Percentiles rank a stretch among this genome's conserved stretches.
Conservation (phyloP, 23 tunicate genomes). For the Clavelina lepadiformis region DNA sequence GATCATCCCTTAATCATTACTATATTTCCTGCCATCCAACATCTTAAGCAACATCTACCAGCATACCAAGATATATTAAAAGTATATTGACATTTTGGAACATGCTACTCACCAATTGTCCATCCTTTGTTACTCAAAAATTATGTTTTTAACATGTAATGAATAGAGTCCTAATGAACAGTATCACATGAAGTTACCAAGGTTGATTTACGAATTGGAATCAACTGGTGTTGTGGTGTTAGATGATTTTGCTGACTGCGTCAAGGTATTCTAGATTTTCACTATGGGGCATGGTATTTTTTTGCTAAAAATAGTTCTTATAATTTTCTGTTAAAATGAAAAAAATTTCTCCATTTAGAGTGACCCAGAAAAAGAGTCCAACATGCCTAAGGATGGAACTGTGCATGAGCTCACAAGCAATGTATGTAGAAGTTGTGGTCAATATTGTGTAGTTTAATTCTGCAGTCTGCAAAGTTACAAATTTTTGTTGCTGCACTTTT, state of each 20-base stretch:
- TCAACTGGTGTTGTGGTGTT: conserved; percentile 52
- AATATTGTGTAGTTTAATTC: not conserved
- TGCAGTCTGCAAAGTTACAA: not conserved
- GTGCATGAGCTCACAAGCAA: conserved; percentile 97
- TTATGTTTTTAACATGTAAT: not conserved
- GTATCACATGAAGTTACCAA: conserved; percentile 33
- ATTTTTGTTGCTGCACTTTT: conserved; percentile 1
- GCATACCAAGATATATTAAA: conserved; percentile 37
- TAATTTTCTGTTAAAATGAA: not conserved
- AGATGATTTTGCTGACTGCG: conserved; percentile 86
- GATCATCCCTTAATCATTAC: conserved; percentile 84
- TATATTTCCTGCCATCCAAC: conserved; percentile 88
- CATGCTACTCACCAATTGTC: not conserved
- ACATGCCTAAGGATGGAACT: conserved; percentile 98
- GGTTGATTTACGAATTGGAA: conserved; percentile 68
- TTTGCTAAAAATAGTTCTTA: not conserved
- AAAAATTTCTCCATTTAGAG: too few species aligned
- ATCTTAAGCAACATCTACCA: conserved; percentile 33
- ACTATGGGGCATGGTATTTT: not conserved
- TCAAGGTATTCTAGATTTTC: conserved; percentile 52
- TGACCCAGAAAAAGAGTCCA: conserved; percentile 89
- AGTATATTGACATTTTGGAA: conserved; percentile 1
- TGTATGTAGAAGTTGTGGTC: conserved; percentile 32
- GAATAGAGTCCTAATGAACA: conserved; percentile 20
- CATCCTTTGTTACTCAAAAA: not conserved